Conservation (phyloP, 2,113 vertebrate species). For the Delphinus delphis region DNA sequence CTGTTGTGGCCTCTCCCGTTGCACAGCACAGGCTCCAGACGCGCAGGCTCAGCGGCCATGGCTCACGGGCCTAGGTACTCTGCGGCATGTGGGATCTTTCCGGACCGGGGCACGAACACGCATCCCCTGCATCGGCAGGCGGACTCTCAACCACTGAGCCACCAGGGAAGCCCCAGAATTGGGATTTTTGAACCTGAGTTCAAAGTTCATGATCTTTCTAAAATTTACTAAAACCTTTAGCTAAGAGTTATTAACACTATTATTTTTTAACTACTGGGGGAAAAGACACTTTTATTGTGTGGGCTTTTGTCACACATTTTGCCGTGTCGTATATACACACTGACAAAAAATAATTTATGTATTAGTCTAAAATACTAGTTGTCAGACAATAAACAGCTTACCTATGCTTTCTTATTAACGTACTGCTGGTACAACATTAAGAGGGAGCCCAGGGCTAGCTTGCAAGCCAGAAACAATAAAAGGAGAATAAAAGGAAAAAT, state of each 20-base stretch:
- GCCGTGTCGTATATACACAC: not conserved
- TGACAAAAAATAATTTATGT: not conserved
- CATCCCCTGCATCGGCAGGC: too few relatives aligned
- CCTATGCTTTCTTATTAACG: not conserved
- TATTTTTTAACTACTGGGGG: not conserved
- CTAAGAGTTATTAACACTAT: not conserved
- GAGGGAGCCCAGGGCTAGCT: not conserved
- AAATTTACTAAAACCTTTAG: not conserved
- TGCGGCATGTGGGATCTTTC: too few relatives aligned
- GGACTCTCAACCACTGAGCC: too few relatives aligned
- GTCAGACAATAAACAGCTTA: constrained; percentile 7
- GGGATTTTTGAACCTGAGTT: not conserved
- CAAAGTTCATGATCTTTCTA: not conserved
- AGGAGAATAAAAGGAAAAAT: not conserved
- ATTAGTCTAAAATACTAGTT: not conserved
- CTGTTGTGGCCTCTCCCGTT: too few relatives aligned
- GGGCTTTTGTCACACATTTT: not conserved
- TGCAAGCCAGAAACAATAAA: not conserved
- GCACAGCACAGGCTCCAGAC: too few relatives aligned
- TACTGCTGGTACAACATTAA: not conserved
- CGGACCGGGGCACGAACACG: too few relatives aligned
- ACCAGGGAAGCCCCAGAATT: not conserved
- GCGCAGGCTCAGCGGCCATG: too few relatives aligned
- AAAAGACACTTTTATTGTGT: not conserved
- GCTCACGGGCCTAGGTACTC: too few relatives aligned